Percentiles rank a stretch among this genome's conserved stretches.
These are phyloP conservation scores for Himalopsyche kuldschensis DNA, from an alignment of 2,888 invertebrate species.

Conservation along the genomic window DNA sequence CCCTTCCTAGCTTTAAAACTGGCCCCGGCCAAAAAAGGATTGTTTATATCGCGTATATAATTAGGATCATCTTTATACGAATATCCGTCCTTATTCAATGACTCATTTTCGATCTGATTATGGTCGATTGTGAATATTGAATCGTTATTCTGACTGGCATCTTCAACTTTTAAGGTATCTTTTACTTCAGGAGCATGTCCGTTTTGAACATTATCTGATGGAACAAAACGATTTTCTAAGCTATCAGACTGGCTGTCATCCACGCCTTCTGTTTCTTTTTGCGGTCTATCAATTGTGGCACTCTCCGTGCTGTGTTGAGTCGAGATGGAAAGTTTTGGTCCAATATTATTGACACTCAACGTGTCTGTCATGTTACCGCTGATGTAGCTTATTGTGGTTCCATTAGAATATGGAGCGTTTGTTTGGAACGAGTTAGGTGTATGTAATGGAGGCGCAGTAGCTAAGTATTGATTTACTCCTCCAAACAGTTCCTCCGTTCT, in stretches of 20 bases:
- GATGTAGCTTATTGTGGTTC: conserved; percentile 32
- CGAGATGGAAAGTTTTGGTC: conserved; percentile 34
- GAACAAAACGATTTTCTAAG: conserved; percentile 37
- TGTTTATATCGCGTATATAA: conserved; percentile 40
- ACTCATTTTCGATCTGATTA: neutral
- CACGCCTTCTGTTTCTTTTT: conserved; percentile 2
- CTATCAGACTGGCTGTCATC: conserved; percentile 33
- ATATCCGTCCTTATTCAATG: conserved; percentile 5
- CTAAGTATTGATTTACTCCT: conserved; percentile 58
- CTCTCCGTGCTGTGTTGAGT: conserved; percentile 37
- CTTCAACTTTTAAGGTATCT: neutral
- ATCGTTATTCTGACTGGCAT: conserved; percentile 10
- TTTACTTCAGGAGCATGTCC: neutral
- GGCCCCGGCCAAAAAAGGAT: conserved; percentile 37
- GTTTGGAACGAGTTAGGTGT: conserved; percentile 42
- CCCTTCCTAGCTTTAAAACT: conserved; percentile 45
- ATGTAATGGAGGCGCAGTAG: conserved; percentile 52
- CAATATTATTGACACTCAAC: conserved; percentile 24
- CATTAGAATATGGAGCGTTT: conserved; percentile 46
- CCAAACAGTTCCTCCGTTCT: conserved; percentile 66
- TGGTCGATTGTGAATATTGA: conserved; percentile 17
- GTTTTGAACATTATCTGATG: conserved; percentile 6
- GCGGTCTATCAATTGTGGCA: conserved; percentile 8
- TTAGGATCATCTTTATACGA: conserved; percentile 37
- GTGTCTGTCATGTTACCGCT: conserved; percentile 28